Percentiles rank a stretch among this genome's conserved stretches.
Evolutionary conservation across 2,113 vertebrate species (phyloP).

Genomic region (Odocoileus hemionus): DNA sequence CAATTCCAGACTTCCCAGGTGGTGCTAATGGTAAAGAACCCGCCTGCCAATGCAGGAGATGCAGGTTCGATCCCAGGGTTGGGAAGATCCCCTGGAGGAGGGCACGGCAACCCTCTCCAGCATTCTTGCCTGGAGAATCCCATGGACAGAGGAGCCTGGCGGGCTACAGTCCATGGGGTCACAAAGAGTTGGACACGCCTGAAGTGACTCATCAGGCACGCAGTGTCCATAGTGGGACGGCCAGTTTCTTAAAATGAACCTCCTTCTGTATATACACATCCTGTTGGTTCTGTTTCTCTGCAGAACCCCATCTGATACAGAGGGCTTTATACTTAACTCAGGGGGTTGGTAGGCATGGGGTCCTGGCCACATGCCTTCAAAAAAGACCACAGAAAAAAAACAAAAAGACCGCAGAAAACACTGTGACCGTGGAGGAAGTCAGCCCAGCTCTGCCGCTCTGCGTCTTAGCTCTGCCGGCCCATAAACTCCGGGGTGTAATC

Average conservation of each 20-base stretch:
- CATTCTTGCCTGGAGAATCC: background rate
- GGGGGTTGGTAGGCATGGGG: background rate
- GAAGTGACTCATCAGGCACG: background rate
- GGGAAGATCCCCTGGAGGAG: background rate
- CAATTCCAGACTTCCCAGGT: background rate
- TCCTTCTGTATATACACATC: background rate
- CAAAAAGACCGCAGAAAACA: background rate
- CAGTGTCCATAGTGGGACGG: too few relatives aligned
- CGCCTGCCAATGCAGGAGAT: background rate
- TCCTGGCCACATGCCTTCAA: background rate
- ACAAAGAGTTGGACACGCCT: fast-evolving
- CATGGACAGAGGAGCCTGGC: background rate
- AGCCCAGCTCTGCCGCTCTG: background rate
- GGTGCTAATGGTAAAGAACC: background rate
- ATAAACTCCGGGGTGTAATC: background rate
- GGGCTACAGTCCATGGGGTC: background rate
- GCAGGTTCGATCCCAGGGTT: background rate
- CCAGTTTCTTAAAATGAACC: background rate
- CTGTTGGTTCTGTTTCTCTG: background rate
- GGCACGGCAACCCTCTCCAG: background rate
- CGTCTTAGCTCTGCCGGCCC: background rate
- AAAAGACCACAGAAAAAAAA: background rate
- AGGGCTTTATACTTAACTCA: background rate
- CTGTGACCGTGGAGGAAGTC: background rate
- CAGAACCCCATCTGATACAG: background rate